Conservation (phyloP, 2,113 vertebrate species). For the Rhea pennata region DNA sequence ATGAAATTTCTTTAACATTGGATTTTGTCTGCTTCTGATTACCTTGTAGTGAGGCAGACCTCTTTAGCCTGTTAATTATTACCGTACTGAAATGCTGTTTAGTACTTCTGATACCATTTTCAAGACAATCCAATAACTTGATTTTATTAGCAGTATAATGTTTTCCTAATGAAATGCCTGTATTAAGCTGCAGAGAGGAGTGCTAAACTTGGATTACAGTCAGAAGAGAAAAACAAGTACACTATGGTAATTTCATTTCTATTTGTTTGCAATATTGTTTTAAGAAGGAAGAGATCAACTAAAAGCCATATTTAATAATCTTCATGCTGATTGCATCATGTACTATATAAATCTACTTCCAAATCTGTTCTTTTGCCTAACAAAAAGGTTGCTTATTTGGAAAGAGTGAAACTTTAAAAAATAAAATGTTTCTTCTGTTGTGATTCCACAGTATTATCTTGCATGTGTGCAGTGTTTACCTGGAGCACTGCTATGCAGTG, state of each 20-base stretch:
- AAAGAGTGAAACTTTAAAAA: background rate
- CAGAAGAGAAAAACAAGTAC: slow-evolving; percentile 9
- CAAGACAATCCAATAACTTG: slow-evolving; percentile 16
- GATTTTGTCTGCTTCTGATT: slow-evolving; percentile 11
- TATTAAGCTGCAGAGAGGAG: slow-evolving; percentile 36
- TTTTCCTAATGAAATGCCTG: slow-evolving; percentile 42
- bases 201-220: slow-evolving; percentile 49
- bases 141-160: slow-evolving; percentile 10
- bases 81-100: background rate
- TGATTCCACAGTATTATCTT: background rate
- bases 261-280: background rate
- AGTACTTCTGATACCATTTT: slow-evolving; percentile 12
- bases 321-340: background rate
- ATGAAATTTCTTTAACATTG: background rate
- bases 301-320: background rate
- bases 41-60: background rate
- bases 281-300: background rate
- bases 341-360: background rate
- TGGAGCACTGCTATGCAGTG: background rate
- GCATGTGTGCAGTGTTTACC: background rate
- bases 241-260: background rate
- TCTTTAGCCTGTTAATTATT: slow-evolving; percentile 2
- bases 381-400: background rate
- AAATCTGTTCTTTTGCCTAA: background rate
- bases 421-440: background rate